Conservation (phyloP, 1,140 invertebrate genomes). For the Trichonephila clavipes region DNA sequence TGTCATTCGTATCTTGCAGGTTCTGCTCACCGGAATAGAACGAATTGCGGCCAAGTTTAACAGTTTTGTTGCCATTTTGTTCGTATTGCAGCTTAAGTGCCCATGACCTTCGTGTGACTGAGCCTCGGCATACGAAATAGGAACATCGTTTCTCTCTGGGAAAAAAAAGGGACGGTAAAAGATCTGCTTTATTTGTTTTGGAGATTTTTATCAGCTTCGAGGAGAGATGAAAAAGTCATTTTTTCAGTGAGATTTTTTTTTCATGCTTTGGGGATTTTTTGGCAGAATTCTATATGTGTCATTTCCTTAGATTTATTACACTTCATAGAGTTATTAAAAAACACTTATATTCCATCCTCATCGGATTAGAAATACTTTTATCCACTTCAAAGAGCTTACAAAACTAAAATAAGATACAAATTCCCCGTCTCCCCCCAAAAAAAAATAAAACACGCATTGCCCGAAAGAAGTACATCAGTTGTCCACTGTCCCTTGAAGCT, state of each 20-base stretch:
- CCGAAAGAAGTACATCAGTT: too few relatives aligned
- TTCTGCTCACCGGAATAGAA: constrained; percentile 67
- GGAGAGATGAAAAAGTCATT: not conserved
- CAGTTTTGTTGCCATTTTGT: constrained; percentile 72
- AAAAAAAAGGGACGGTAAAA: constrained; percentile 7
- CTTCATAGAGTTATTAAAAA: too few relatives aligned
- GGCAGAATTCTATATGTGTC: too few relatives aligned
- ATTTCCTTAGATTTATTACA: too few relatives aligned
- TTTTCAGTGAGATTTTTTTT: not conserved
- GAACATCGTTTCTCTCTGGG: not conserved
- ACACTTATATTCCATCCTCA: too few relatives aligned
- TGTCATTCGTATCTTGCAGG: constrained; percentile 60
- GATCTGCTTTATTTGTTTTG: constrained; percentile 40
- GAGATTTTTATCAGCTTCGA: not conserved
- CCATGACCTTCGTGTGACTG: constrained; percentile 61
- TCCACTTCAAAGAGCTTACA: too few relatives aligned
- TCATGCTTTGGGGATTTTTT: not conserved
- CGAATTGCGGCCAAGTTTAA: constrained; percentile 60
- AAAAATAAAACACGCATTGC: too few relatives aligned
- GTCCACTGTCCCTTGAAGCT: too few relatives aligned
- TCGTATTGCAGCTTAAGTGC: constrained; percentile 39
- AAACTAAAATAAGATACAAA: too few relatives aligned
- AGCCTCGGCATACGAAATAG: not conserved
- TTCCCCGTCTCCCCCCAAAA: too few relatives aligned
- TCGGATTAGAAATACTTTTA: too few relatives aligned